Conservation (phyloP, 2,888 invertebrate species). For the Pandemis corylana region DNA sequence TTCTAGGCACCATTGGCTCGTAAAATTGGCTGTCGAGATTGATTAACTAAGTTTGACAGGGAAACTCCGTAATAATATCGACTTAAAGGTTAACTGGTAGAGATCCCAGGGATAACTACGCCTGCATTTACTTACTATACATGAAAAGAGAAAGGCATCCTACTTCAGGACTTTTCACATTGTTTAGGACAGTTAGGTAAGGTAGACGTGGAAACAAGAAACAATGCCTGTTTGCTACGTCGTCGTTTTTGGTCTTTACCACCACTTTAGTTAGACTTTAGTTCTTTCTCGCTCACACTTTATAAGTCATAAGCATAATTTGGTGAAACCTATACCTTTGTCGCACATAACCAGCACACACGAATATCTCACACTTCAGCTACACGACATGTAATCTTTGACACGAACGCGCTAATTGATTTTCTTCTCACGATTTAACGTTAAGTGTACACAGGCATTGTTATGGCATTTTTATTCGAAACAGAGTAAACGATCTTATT, state of each 20-base stretch:
- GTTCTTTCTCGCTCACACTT: background rate
- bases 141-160: background rate
- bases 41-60: background rate
- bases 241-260: background rate
- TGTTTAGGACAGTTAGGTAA: background rate
- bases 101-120: too few relatives aligned
- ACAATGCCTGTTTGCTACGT: background rate
- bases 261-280: background rate
- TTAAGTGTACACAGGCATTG: constrained; percentile 18
- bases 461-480: constrained; percentile 25
- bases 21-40: constrained; percentile 3
- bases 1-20: background rate
- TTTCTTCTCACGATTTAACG: constrained; percentile 18
- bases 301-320: background rate
- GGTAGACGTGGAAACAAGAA: background rate
- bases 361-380: constrained; percentile 7
- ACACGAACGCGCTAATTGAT: constrained; percentile 31
- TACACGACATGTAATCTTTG: constrained; percentile 10
- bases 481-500: constrained; percentile 29
- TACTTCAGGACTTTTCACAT: background rate
- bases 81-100: too few relatives aligned
- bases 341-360: background rate
- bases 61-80: background rate
- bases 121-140: too few relatives aligned
- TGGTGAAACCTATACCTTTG: background rate